Base-by-base conservation (phyloP, 2,113 vertebrate genomes). In the Cisticola juncidis region DNA sequence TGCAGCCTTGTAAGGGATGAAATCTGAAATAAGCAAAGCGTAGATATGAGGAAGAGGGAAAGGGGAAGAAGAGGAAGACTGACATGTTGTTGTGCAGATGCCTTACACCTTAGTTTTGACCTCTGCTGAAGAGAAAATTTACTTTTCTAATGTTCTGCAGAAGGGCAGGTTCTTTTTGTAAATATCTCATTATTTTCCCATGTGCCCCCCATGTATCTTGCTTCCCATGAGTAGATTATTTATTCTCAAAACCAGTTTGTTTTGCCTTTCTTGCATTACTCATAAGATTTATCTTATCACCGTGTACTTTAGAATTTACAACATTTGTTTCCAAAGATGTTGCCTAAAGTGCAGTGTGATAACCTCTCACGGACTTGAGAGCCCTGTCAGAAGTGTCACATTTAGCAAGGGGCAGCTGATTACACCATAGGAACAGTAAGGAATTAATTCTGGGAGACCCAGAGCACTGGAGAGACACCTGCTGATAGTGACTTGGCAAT, bases 311-410 rank as follows among this genome's bases (percentile, higher is more conserved):
- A 72, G 35, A 38, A 23, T 68, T 68, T 69, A 66, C 31, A 82
- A 45, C 1, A 1, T 57, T 9, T 57, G 21, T 61, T 94, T 89
- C 69, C 11, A 54, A 31, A 53, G 47, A 56, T 7, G 26, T 28
- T 35, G 3, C 6, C 23, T 35, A 0, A 73, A 90, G 22, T 16
- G 45, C 29, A 8, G n/a, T 0, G 10, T 50, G 71, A 72, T 54
- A 76, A 73, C 62, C 33, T 16, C 25, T 36, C 62, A 13, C 25
- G 50, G 77, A 10, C 45, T 22, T 26, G 16, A 44, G 28, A 9
- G 1, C 15, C 1, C 1, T 1, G 9, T 56, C 17, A 4, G 13
- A 60, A 47, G 35, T 36, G 25, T 54, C 31, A 0, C 21, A 21
- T 57, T 86, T 60, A 22, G 22, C 42, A 16, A 44, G 36, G 42